These are phyloP conservation scores for Horisme vitalbata DNA, from an alignment of 2,888 invertebrate genomes.

Conservation along the genomic window DNA sequence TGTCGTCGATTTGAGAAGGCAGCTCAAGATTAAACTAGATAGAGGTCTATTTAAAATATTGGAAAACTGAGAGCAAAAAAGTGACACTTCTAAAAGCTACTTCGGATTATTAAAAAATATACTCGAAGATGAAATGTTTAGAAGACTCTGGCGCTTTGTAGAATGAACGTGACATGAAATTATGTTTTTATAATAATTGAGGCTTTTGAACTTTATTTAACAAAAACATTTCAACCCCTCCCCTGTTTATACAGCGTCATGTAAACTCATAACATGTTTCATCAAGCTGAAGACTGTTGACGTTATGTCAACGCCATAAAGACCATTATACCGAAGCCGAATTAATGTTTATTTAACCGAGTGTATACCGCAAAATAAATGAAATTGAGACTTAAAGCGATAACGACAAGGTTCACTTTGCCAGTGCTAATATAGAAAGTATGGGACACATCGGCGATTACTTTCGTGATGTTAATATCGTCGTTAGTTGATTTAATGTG, in stretches of 20 bases:
- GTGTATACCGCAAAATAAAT: conserved; percentile 3
- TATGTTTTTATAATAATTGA: no score
- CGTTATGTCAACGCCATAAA: conserved; percentile 24
- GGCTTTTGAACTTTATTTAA: conserved; percentile 3
- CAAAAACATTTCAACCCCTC: conserved; percentile 1
- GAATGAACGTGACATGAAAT: no score
- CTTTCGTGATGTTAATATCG: conserved; percentile 23
- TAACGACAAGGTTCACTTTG: conserved; percentile 11
- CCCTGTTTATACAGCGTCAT: conserved; percentile 3
- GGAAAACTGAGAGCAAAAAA: conserved; percentile 8
- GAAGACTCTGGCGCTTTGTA: no score
- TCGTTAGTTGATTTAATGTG: conserved; percentile 28
- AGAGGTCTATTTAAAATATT: conserved; percentile 6
- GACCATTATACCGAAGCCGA: conserved; percentile 17
- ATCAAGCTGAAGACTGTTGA: conserved; percentile 14
- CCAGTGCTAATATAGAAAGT: neutral
- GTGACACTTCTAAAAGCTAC: neutral
- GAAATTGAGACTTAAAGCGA: neutral
- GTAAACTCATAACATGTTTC: conserved; percentile 18
- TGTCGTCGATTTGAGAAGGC: conserved; percentile 4
- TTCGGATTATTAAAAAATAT: neutral
- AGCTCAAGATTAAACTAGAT: conserved; percentile 11
- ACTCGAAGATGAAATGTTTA: no score
- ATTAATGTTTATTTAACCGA: conserved; percentile 25
- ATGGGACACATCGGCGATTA: conserved; percentile 19